These are phyloP conservation scores for Neodiprion lecontei DNA, from an alignment of 1,140 invertebrate species.

Conservation along the genomic window DNA sequence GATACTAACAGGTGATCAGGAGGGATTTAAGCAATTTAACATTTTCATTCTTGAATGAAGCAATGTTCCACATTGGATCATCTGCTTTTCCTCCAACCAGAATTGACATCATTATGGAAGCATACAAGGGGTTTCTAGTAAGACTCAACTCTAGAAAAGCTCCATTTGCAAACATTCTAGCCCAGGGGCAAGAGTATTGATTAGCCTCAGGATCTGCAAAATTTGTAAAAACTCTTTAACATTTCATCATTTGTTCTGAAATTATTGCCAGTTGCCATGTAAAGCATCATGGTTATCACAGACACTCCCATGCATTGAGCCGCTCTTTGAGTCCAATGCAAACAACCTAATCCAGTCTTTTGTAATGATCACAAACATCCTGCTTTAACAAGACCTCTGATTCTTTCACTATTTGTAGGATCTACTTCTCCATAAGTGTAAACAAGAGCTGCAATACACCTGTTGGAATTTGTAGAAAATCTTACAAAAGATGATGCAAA, in stretches of 20 bases:
- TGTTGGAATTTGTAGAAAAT: not conserved
- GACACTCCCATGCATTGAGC: not conserved
- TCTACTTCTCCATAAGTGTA: not conserved
- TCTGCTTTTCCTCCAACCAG: not conserved
- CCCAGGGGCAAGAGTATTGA: not conserved
- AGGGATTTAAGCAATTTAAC: no score
- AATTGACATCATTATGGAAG: not conserved
- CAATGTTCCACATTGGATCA: not conserved
- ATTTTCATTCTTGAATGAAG: no score
- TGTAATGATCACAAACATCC: not conserved
- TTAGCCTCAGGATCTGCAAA: not conserved
- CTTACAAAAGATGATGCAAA: not conserved
- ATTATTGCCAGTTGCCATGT: not conserved
- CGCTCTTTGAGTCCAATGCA: not conserved
- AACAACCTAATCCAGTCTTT: not conserved
- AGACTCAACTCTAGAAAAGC: not conserved
- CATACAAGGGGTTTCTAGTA: not conserved
- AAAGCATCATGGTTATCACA: not conserved
- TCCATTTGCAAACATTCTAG: not conserved
- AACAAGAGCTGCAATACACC: not conserved
- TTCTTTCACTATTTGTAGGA: not conserved
- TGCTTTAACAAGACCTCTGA: not conserved
- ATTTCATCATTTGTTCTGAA: not conserved
- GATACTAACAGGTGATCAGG: no score
- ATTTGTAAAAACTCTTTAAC: not conserved